A percentile compares a stretch with the other conserved stretches of the same genome.
Conservation (phyloP, 2,888 invertebrate species). For the Drosophila mercatorum region DNA sequence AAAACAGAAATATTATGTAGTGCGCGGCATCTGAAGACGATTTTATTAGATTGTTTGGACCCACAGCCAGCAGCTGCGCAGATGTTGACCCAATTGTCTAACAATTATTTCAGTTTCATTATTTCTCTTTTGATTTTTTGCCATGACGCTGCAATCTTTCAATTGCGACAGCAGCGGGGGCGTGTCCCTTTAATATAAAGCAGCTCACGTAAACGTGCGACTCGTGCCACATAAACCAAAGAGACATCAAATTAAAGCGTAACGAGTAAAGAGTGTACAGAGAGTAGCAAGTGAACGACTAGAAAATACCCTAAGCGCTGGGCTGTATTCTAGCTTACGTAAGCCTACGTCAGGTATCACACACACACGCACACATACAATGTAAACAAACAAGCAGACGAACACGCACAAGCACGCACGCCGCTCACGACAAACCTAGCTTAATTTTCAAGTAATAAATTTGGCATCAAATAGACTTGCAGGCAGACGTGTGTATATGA, state of each 20-base stretch:
- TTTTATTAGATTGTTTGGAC: slow-evolving; percentile 39
- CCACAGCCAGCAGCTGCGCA: slow-evolving; percentile 5
- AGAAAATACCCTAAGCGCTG: neutral
- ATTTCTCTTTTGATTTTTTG: slow-evolving; percentile 3
- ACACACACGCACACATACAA: neutral
- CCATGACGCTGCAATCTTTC: slow-evolving; percentile 44
- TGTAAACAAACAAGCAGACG: neutral
- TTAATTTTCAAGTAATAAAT: neutral
- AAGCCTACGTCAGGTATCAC: neutral
- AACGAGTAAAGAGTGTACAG: neutral
- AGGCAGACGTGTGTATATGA: neutral
- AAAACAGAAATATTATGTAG: neutral
- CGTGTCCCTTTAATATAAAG: slow-evolving; percentile 39
- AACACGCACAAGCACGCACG: neutral
- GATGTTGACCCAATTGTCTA: slow-evolving; percentile 53
- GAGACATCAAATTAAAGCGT: slow-evolving; percentile 16
- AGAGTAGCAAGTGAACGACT: neutral
- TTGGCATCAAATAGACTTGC: neutral
- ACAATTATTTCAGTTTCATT: slow-evolving; percentile 15
- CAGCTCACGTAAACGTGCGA: slow-evolving; percentile 52
- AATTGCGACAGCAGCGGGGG: slow-evolving; percentile 38
- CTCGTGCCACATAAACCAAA: slow-evolving; percentile 45
- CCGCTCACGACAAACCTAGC: neutral
- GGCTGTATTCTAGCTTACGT: neutral
- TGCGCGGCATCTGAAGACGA: slow-evolving; percentile 31